Conservation (phyloP, 1,140 invertebrate species). For the Aphis gossypii region DNA sequence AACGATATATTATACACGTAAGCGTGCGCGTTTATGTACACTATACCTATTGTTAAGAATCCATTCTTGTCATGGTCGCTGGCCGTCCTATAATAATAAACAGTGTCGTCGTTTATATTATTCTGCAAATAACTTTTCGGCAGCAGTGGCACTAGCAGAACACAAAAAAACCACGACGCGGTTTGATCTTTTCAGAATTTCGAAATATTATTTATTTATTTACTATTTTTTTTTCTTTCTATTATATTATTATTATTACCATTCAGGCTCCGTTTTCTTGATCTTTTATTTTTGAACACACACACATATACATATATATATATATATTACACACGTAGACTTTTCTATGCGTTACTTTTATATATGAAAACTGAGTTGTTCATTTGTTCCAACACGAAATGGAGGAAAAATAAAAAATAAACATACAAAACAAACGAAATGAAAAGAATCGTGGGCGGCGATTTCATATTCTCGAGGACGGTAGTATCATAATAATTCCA, state of each 20-base stretch:
- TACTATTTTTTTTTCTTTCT: not conserved
- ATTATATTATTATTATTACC: not conserved
- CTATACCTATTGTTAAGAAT: not conserved
- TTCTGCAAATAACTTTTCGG: not conserved
- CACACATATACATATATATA: not conserved
- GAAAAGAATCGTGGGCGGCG: not conserved
- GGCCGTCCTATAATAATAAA: not conserved
- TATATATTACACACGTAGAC: not conserved
- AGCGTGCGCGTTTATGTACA: not conserved
- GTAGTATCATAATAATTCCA: not conserved
- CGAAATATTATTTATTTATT: not conserved
- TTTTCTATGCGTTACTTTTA: not conserved
- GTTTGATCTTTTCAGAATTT: not conserved
- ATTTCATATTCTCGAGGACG: not conserved
- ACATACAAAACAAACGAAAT: not conserved
- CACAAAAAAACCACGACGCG: not conserved
- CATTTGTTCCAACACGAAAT: not conserved
- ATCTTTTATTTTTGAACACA: not conserved
- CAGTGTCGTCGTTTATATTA: not conserved
- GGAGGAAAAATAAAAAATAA: not conserved
- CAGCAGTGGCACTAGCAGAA: not conserved
- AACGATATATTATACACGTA: not conserved
- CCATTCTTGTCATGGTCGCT: not conserved
- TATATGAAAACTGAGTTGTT: slow-evolving; percentile 9
- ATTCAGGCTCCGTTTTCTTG: not conserved